Percentiles rank a stretch among this genome's conserved stretches.
Evolutionary conservation across 2,113 vertebrate genomes (phyloP).

Genomic region (Barbus barbus): DNA sequence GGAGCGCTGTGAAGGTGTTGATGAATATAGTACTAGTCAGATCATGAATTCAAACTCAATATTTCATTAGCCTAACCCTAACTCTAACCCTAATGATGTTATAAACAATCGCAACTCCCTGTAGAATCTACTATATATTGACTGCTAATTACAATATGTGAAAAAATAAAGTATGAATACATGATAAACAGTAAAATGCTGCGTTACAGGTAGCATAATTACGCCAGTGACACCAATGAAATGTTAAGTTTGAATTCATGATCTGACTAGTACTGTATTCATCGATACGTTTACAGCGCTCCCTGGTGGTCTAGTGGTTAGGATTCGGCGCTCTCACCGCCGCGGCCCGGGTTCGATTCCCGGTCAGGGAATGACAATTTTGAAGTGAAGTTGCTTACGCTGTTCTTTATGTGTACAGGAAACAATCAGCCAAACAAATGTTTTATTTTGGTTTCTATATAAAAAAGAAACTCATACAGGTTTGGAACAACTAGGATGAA

Average conservation of each 20-base stretch:
- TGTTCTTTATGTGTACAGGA: background rate
- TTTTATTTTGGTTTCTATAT: no score
- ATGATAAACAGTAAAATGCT: no score
- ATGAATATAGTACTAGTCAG: background rate
- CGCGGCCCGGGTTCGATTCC: constrained; percentile 54
- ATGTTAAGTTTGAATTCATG: background rate
- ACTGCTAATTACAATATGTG: no score
- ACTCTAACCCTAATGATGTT: no score
- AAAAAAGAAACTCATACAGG: no score
- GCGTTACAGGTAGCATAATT: no score
- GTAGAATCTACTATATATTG: no score
- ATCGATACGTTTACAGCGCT: fast-evolving
- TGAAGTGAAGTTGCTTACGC: fast-evolving
- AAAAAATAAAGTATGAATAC: no score
- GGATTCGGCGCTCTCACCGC: constrained; percentile 60
- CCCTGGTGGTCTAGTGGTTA: constrained; percentile 68
- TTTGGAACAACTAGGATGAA: no score
- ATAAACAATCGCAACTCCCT: no score
- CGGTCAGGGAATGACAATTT: constrained; percentile 37
- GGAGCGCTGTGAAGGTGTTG: fast-evolving
- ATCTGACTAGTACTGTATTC: background rate
- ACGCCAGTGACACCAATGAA: no score
- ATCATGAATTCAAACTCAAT: background rate
- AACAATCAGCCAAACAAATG: background rate
- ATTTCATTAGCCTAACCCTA: no score